These are phyloP conservation scores for Drosophila insularis DNA, from an alignment of 1,140 invertebrate species.

Conservation along the genomic window DNA sequence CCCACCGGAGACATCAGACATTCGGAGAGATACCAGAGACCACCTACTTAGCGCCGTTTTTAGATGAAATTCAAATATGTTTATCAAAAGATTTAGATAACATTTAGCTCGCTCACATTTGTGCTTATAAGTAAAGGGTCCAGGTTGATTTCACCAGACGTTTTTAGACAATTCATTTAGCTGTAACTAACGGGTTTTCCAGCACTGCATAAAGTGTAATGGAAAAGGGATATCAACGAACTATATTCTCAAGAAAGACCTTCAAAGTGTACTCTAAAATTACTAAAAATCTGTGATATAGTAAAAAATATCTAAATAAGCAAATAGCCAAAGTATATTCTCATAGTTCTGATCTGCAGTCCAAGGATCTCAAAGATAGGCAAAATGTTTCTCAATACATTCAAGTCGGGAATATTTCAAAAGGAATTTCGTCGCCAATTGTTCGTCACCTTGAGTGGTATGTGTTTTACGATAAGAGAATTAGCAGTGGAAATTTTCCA, in stretches of 20 bases:
- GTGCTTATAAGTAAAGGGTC: constrained; percentile 43
- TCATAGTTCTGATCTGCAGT: neutral
- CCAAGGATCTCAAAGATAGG: neutral
- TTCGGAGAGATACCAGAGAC: neutral
- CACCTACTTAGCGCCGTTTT: constrained; percentile 7
- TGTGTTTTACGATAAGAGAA: constrained; percentile 10
- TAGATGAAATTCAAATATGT: constrained; percentile 39
- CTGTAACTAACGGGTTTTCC: constrained; percentile 1
- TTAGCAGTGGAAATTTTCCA: constrained; percentile 32
- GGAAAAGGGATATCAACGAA: constrained; percentile 44
- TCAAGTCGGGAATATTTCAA: constrained; percentile 57
- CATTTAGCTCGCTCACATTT: constrained; percentile 14
- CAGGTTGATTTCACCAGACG: constrained; percentile 46
- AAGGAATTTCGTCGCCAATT: constrained; percentile 64
- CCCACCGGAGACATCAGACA: neutral
- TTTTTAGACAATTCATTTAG: constrained; percentile 22
- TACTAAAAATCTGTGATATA: constrained; percentile 53
- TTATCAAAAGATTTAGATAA: constrained; percentile 63
- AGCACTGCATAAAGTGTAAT: constrained; percentile 24
- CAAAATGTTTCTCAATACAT: constrained; percentile 54
- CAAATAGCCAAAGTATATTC: constrained; percentile 11
- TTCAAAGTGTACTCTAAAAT: constrained; percentile 25
- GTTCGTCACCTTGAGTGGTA: constrained; percentile 71
- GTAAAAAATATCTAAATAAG: neutral
- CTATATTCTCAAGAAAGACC: constrained; percentile 44